Percentiles rank a stretch among this genome's conserved stretches.
These are phyloP conservation scores for Homarus americanus DNA, from an alignment of 1,140 invertebrate genomes.

Conservation along the genomic window DNA sequence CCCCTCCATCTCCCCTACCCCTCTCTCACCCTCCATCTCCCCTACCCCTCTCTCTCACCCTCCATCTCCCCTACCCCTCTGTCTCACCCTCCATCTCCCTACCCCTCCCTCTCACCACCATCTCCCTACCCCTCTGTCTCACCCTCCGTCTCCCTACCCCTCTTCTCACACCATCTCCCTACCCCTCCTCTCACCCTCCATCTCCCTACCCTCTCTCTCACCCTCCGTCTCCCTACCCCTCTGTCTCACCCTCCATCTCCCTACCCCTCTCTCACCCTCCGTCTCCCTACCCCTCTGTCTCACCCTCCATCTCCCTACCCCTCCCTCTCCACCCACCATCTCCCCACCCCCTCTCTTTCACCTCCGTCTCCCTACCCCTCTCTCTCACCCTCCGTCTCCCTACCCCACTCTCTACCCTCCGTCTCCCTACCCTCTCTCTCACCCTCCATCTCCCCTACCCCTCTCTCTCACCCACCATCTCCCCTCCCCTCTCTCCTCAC, in stretches of 20 bases:
- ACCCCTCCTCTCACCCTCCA: background rate
- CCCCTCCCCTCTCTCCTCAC: too few relatives aligned
- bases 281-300: slow-evolving; percentile 5
- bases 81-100: background rate
- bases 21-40: too few relatives aligned
- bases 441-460: too few relatives aligned
- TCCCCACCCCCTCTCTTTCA: too few relatives aligned
- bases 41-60: background rate
- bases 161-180: background rate
- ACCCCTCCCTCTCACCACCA: background rate
- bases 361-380: too few relatives aligned
- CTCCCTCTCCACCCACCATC: background rate
- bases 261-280: background rate
- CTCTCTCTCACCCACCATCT: too few relatives aligned
- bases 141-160: background rate
- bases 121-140: background rate
- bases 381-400: too few relatives aligned
- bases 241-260: background rate
- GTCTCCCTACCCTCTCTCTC: too few relatives aligned
- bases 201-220: background rate
- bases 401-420: too few relatives aligned
- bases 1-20: too few relatives aligned
- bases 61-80: background rate
- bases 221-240: background rate
- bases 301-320: slow-evolving; percentile 9